Conservation (phyloP, 2,888 invertebrate species). For the Volucella zonaria region DNA sequence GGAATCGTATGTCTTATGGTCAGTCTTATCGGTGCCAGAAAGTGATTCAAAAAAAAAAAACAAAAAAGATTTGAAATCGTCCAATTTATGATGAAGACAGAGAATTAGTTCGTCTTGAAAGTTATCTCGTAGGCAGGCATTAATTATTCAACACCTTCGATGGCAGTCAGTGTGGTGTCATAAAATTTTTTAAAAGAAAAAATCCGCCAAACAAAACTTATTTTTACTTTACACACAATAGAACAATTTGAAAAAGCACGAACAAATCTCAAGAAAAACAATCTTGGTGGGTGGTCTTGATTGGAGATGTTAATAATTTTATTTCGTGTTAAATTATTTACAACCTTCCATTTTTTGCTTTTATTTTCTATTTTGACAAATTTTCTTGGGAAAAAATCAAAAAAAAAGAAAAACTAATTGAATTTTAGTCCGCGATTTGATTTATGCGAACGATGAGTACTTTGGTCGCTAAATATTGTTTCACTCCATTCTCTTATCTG, state of each 20-base stretch:
- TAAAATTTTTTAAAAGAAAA: constrained; percentile 24
- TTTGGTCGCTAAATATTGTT: constrained; percentile 25
- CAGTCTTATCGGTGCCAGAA: constrained; percentile 46
- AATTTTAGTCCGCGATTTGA: constrained; percentile 73
- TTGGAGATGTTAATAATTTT: constrained; percentile 50
- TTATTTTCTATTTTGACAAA: constrained; percentile 37
- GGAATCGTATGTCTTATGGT: constrained; percentile 31
- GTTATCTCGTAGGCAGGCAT: constrained; percentile 49
- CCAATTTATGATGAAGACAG: constrained; percentile 53
- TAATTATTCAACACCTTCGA: constrained; percentile 62
- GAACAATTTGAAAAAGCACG: constrained; percentile 8
- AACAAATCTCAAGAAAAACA: constrained; percentile 19
- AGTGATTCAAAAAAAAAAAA: neutral
- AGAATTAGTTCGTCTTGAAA: constrained; percentile 46
- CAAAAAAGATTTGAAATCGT: constrained; percentile 39
- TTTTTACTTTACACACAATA: neutral
- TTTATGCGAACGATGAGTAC: constrained; percentile 52
- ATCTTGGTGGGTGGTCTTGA: constrained; percentile 46
- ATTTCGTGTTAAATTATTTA: constrained; percentile 54
- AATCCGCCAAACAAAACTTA: constrained; percentile 26
- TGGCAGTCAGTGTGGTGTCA: constrained; percentile 9
- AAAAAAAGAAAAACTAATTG: constrained; percentile 70
- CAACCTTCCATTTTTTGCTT: constrained; percentile 10
- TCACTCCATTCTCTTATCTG: neutral
- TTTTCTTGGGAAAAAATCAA: constrained; percentile 1